Conservation (phyloP, 2,797 vertebrate species). For the Emydoidea blandingii region DNA sequence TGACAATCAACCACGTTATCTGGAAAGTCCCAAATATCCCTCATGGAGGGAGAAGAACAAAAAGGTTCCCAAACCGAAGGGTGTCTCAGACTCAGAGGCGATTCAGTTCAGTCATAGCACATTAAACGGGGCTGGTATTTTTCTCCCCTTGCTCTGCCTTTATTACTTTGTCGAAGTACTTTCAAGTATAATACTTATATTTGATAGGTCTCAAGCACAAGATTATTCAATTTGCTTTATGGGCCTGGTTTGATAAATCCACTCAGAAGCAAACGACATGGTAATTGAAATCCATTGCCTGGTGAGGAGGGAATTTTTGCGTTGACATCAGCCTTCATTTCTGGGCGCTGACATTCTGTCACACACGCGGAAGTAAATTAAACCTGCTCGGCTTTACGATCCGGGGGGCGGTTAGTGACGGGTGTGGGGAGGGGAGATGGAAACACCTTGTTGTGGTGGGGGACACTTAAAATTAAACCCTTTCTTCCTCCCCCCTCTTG, state of each 20-base stretch:
- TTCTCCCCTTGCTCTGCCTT: slow-evolving; percentile 45
- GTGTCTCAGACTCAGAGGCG: fast-evolving
- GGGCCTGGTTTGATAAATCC: slow-evolving; percentile 72
- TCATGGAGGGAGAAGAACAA: not conserved
- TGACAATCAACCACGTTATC: not conserved
- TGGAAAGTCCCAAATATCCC: not conserved
- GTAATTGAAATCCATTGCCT: slow-evolving; percentile 66
- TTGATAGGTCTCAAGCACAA: slow-evolving; percentile 69
- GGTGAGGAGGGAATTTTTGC: slow-evolving; percentile 49
- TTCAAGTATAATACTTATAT: slow-evolving; percentile 70
- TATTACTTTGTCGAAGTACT: slow-evolving; percentile 73
- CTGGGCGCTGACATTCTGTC: not conserved
- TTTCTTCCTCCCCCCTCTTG: not conserved
- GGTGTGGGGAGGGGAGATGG: not conserved
- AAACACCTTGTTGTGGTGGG: not conserved
- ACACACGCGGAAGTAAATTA: not conserved
- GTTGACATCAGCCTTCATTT: slow-evolving; percentile 12
- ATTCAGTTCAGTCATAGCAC: not conserved
- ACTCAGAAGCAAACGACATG: slow-evolving; percentile 18
- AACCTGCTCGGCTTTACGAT: slow-evolving; percentile 16
- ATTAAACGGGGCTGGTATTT: slow-evolving; percentile 4
- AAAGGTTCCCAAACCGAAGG: not conserved
- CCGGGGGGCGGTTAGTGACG: not conserved
- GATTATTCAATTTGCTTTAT: slow-evolving; percentile 78
- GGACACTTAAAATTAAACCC: not conserved